Conservation (phyloP, 1,140 invertebrate species). For the Listronotus bonariensis region DNA sequence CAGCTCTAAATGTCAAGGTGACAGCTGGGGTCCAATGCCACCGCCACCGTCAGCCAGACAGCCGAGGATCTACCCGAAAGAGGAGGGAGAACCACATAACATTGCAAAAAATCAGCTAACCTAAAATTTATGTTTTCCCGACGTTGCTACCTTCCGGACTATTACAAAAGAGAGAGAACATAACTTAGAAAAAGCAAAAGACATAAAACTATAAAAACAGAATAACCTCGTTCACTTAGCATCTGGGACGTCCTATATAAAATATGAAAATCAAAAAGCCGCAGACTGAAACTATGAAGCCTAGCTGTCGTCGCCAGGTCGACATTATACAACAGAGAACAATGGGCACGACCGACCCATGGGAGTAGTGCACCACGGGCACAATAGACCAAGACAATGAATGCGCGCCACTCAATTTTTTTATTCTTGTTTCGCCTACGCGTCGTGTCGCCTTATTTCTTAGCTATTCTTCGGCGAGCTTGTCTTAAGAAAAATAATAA, state of each 20-base stretch:
- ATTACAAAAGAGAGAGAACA: too few relatives aligned
- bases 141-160: too few relatives aligned
- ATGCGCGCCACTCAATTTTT: neutral
- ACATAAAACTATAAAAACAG: too few relatives aligned
- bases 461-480: neutral
- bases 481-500: conserved; percentile 1
- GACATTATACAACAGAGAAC: conserved; percentile 2
- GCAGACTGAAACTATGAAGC: neutral
- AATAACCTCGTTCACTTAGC: too few relatives aligned
- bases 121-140: too few relatives aligned
- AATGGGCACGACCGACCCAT: conserved; percentile 7
- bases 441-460: neutral
- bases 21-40: too few relatives aligned
- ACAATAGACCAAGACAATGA: neutral
- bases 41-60: too few relatives aligned
- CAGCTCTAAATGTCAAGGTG: too few relatives aligned
- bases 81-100: too few relatives aligned
- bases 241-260: neutral
- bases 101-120: too few relatives aligned
- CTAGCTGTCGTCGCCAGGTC: conserved; percentile 10
- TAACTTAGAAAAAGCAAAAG: too few relatives aligned
- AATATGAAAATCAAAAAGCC: neutral
- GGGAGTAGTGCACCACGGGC: conserved; percentile 3
- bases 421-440: conserved; percentile 6
- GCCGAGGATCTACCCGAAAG: too few relatives aligned